A percentile compares a stretch with the other conserved stretches of the same genome.
Conservation (phyloP, 2,888 invertebrate genomes). For the Xestia sexstrigata region DNA sequence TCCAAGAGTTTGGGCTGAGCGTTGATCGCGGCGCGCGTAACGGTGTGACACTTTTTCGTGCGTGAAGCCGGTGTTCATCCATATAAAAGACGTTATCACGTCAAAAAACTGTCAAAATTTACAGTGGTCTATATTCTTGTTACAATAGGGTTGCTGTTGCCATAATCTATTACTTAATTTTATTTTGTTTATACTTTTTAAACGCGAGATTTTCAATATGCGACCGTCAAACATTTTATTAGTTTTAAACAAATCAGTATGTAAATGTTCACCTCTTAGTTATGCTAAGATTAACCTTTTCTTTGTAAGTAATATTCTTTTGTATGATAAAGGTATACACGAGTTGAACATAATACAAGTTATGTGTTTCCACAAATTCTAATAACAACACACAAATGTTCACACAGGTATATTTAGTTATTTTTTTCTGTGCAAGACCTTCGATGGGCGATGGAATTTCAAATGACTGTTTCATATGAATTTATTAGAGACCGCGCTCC, state of each 20-base stretch:
- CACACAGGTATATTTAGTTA: neutral
- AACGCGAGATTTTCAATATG: slow-evolving; percentile 6
- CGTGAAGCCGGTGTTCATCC: too few species aligned
- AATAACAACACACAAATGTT: neutral
- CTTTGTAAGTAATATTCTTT: slow-evolving; percentile 34
- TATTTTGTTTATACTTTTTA: too few species aligned
- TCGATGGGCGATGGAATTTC: slow-evolving; percentile 34
- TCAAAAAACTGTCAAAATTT: too few species aligned
- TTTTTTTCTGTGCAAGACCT: slow-evolving; percentile 30
- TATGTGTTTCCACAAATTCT: slow-evolving; percentile 17
- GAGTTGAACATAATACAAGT: slow-evolving; percentile 9
- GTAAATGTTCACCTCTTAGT: slow-evolving; percentile 13
- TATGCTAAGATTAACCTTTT: slow-evolving; percentile 34
- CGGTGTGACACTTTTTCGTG: too few species aligned
- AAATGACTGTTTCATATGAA: slow-evolving; percentile 39
- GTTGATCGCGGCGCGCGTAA: too few species aligned
- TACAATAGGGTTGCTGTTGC: too few species aligned
- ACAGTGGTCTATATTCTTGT: too few species aligned
- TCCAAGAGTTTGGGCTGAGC: too few species aligned
- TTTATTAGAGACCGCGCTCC: slow-evolving; percentile 19
- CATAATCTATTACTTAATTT: too few species aligned
- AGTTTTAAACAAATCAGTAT: slow-evolving; percentile 25
- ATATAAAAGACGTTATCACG: too few species aligned
- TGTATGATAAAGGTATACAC: slow-evolving; percentile 16
- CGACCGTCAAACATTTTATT: slow-evolving; percentile 1